Evolutionary conservation across 2,113 vertebrate species (phyloP).

Genomic region (Oophaga pumilio): DNA sequence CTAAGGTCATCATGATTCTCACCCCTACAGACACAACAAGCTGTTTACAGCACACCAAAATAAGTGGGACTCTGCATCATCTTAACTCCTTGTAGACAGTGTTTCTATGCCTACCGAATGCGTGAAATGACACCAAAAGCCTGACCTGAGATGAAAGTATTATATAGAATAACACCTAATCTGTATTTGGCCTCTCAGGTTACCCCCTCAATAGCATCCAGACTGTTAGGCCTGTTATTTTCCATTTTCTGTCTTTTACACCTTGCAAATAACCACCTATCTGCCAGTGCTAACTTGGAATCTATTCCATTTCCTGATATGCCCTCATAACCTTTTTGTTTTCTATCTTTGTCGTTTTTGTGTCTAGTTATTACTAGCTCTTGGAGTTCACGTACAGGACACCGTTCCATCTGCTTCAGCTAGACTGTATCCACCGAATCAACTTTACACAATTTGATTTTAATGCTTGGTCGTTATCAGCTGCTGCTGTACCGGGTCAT

Average conservation of each 20-base stretch:
- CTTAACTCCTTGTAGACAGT: not conserved
- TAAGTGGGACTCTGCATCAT: not conserved
- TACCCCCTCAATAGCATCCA: not conserved
- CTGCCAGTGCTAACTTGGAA: not conserved
- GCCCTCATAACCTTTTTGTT: not conserved
- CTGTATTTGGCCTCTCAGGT: not conserved
- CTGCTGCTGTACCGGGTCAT: not conserved
- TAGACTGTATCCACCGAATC: not conserved
- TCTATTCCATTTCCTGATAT: not conserved
- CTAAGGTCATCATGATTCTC: slow-evolving; percentile 37
- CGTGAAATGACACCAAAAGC: not conserved
- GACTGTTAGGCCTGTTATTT: not conserved
- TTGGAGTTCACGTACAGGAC: not conserved
- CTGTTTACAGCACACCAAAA: slow-evolving; percentile 24
- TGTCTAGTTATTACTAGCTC: slow-evolving; percentile 1
- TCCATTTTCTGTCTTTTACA: not conserved
- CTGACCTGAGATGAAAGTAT: not conserved
- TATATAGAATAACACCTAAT: not conserved
- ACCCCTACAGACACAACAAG: slow-evolving; percentile 47
- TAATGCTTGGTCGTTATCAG: not conserved
- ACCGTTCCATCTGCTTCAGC: not conserved
- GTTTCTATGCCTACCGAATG: not conserved
- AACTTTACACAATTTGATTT: not conserved
- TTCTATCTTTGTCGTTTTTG: not conserved
- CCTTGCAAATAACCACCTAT: not conserved